Evolutionary conservation across 2,888 invertebrate genomes (phyloP).

Genomic region (Drosophila robusta): DNA sequence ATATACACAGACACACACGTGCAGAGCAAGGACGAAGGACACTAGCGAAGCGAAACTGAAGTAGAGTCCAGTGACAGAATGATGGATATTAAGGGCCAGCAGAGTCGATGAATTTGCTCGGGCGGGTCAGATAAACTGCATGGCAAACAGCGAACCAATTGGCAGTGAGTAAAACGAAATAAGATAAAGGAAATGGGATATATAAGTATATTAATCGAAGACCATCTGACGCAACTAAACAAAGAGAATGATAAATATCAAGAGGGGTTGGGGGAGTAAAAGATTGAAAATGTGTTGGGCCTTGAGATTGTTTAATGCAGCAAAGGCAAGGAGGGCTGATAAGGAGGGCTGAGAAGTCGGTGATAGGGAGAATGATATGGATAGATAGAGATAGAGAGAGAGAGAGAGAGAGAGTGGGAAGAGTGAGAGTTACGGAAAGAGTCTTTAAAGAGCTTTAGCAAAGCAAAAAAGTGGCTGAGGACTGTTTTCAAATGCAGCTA

Average conservation of each 20-base stretch:
- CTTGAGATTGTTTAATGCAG: constrained; percentile 20
- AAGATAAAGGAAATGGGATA: constrained; percentile 22
- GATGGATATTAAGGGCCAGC: constrained; percentile 45
- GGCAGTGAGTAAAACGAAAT: constrained; percentile 12
- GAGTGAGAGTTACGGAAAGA: background rate
- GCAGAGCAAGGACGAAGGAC: constrained; percentile 8
- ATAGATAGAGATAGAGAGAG: background rate
- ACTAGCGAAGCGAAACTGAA: constrained; percentile 12
- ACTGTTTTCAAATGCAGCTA: background rate
- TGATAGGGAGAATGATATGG: background rate
- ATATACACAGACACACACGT: constrained; percentile 4
- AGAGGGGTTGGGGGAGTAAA: background rate
- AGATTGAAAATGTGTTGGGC: constrained; percentile 29
- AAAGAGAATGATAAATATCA: background rate
- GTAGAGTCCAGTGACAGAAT: constrained; percentile 45
- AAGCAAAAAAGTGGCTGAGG: too few relatives aligned
- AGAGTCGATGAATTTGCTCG: constrained; percentile 38
- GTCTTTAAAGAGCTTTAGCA: background rate
- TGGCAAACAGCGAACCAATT: constrained; percentile 24
- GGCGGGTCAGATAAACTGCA: constrained; percentile 41
- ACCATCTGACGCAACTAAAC: constrained; percentile 22
- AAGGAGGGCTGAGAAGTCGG: background rate
- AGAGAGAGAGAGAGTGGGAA: background rate
- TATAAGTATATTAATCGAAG: constrained; percentile 25
- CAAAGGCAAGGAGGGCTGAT: background rate